Evolutionary conservation across 2,797 vertebrate genomes (phyloP).

Genomic region (Protonibea diacanthus): DNA sequence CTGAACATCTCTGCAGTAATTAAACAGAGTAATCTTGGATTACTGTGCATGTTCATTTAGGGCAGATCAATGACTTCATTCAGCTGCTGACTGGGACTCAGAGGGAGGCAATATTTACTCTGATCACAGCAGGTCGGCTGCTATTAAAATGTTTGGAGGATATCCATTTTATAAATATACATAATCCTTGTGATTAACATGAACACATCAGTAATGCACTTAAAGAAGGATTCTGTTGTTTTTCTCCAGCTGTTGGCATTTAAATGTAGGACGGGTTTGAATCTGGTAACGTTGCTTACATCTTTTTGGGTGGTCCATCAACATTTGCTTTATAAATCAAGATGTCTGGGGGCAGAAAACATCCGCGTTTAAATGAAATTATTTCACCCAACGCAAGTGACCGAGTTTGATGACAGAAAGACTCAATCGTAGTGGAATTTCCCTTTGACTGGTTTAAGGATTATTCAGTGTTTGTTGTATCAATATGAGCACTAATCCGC

Average conservation of each 20-base stretch:
- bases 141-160: slow-evolving; percentile 50
- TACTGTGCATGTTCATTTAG: slow-evolving; percentile 30
- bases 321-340: neutral
- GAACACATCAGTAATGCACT: slow-evolving; percentile 32
- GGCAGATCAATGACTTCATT: slow-evolving; percentile 55
- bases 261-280: neutral
- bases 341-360: neutral
- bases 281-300: neutral
- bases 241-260: neutral
- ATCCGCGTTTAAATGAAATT: neutral
- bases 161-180: slow-evolving; percentile 33
- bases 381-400: neutral
- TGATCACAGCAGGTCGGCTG: slow-evolving; percentile 53
- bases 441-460: neutral
- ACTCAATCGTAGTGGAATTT: neutral
- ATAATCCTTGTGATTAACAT: slow-evolving; percentile 51
- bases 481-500: slow-evolving; percentile 14
- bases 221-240: neutral
- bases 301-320: no score
- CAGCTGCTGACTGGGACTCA: slow-evolving; percentile 47
- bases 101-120: slow-evolving; percentile 35
- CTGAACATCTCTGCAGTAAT: slow-evolving; percentile 4
- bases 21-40: slow-evolving; percentile 58
- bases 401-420: slow-evolving; percentile 1
- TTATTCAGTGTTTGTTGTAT: slow-evolving; percentile 12